Conservation (phyloP, 2,888 invertebrate genomes). For the Caradrina kadenii region DNA sequence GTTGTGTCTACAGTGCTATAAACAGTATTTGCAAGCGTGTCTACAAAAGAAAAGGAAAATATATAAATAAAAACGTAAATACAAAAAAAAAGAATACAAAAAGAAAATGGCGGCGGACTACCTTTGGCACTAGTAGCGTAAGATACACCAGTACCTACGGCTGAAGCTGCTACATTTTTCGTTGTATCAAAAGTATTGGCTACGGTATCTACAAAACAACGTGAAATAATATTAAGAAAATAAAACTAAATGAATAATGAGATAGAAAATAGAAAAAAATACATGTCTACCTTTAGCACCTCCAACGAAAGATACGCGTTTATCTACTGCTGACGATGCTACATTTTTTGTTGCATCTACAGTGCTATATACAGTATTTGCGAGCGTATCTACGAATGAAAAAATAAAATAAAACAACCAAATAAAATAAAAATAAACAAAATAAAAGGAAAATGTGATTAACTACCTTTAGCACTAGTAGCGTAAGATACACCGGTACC, state of each 20-base stretch:
- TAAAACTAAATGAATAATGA: background rate
- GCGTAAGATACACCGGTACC: conserved; percentile 75
- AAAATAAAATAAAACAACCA: background rate
- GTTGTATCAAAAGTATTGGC: conserved; percentile 71
- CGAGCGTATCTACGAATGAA: conserved; percentile 58
- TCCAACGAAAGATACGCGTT: conserved; percentile 71
- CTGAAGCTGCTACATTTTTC: conserved; percentile 57
- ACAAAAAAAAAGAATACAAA: background rate
- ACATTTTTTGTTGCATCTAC: conserved; percentile 79
- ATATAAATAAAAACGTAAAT: background rate
- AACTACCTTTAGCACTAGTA: conserved; percentile 74
- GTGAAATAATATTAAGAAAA: conserved; percentile 22
- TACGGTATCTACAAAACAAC: conserved; percentile 74
- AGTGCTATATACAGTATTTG: conserved; percentile 73
- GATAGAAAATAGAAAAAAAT: background rate
- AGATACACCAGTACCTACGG: conserved; percentile 74
- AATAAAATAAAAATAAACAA: conserved; percentile 7
- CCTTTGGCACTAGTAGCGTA: conserved; percentile 75
- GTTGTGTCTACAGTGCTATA: conserved; percentile 76
- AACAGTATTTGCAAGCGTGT: conserved; percentile 70
- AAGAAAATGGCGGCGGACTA: conserved; percentile 44
- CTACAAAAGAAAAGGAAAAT: conserved; percentile 38
- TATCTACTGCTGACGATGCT: conserved; percentile 75
- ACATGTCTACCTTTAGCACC: conserved; percentile 76
- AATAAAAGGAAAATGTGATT: background rate